Evolutionary conservation across 2,888 invertebrate species (phyloP), one percentile per base, ranked within the genome.

Genomic region (Agriopis aurantiaria): DNA sequence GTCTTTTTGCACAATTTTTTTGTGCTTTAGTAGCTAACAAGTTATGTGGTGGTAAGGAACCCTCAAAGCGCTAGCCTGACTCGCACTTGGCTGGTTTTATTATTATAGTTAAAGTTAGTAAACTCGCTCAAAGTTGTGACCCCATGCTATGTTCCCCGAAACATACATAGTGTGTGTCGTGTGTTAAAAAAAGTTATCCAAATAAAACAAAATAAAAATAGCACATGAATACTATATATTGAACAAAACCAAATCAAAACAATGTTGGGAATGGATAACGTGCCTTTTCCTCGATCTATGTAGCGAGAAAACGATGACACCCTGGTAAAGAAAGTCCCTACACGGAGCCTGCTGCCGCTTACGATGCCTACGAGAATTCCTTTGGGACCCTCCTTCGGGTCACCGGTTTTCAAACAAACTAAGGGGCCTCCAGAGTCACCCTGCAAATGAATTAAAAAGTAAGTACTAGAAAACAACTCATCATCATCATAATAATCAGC

Each of bases 401-500:
- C 87, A 0, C 78, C 75, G 0, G 88, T 87, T 0, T 71, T 53
- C 8, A 46, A 6, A 68, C 91, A 91, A 0, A 91, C 87, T 8
- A 91, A 73, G 1, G 90, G 90, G 0, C 91, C 91, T 3, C 92
- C 92, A 0, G 91, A 91, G 73, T 91, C 91, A 40, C 90, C 91
- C 91, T 91, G 73, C 45, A 68, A 64, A 14, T 33, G 11, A 10
- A 11, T 48, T 12, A 48, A 43, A 46, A 12, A 46, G 11, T 10
- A 12, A 10, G 46, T 46, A 10, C 10, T 10, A 0, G 46, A 10
- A 41, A 41, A 3, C 41, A 23, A 23, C 17, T 23, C 17, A 23
- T 23, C 17, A 23, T 23, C 2, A 23, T 23, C 17, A 23, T 23
- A 0, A 23, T 23, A 23, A 23, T 23, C 17, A 23, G n/a, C n/a